These are phyloP conservation scores for Atethmia centrago DNA, from an alignment of 2,888 invertebrate genomes.

Conservation along the genomic window DNA sequence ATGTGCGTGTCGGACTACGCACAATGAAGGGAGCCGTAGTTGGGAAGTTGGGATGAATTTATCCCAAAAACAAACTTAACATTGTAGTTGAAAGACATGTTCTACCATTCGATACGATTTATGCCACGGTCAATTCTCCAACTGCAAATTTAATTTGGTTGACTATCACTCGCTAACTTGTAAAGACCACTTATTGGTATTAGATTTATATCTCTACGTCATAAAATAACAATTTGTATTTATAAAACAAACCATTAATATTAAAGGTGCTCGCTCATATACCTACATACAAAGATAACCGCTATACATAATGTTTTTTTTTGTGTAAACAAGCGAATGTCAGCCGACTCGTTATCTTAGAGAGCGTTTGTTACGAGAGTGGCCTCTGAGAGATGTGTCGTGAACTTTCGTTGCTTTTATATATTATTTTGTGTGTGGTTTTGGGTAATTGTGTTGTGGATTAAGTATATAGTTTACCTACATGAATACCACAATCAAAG, in stretches of 20 bases:
- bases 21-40: no score
- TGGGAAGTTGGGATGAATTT: no score
- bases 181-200: neutral
- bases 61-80: no score
- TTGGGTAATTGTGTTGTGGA: constrained; percentile 3
- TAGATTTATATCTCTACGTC: neutral
- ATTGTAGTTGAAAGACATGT: no score
- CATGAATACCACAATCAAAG: neutral
- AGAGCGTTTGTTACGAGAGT: constrained; percentile 58
- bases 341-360: constrained; percentile 62
- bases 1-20: no score
- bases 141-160: no score
- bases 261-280: constrained; percentile 19
- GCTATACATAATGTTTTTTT: constrained; percentile 40
- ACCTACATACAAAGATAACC: constrained; percentile 3
- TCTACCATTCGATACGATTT: no score
- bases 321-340: constrained; percentile 43
- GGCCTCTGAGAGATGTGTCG: constrained; percentile 40
- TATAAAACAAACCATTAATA: constrained; percentile 34
- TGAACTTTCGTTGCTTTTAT: constrained; percentile 21
- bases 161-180: no score
- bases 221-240: constrained; percentile 4
- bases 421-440: constrained; percentile 21
- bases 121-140: no score
- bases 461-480: neutral